Base-by-base conservation (phyloP, 2,888 invertebrate species). In the Dione vanillae region DNA sequence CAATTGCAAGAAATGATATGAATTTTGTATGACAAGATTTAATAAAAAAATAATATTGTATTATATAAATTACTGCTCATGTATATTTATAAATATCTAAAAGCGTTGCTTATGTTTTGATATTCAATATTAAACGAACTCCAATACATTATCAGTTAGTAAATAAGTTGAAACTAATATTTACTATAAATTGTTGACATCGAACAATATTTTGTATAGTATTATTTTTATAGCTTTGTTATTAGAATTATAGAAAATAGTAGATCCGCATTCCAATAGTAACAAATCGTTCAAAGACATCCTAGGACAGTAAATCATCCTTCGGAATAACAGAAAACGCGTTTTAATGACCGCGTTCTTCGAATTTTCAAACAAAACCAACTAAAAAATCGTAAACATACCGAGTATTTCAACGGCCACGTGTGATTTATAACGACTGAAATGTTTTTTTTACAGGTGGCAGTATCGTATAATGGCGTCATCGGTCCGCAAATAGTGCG, bases 401-500 rank as follows among this genome's bases (percentile, higher is more conserved):
- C 65, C 65, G 43, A 66, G 59, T 20, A 10, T 45, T 43, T 27
- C 20, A 6, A n/a, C n/a, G 52, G 40, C 67, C 56, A 66, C 64
- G 67, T 69, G 69, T 73, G 72, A 74, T 73, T 74, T 74, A 70
- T 69, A 71, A 47, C 45, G 65, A 62, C 52, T 35, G 68, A 65
- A 54, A 62, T 58, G 56, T 43, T 72, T 75, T 81, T 82, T 79
- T 83, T 81, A 47, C 88, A 91, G 91, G 87, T 89, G 90, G 88
- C 88, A 87, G 89, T 87, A 83, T 85, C 80, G 78, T 83, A 77
- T 64, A 80, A 90, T 90, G 92, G 83, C 86, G 87, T 84, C 83
- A 82, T 77, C 82, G 81, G 86, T 85, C 82, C 83, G 84, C 79
- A 83, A 84, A 85, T 87, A 89, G 90, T 87, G 88, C 78, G 62